phyloP scores from a whole-genome alignment of 1,140 invertebrate species.

The Hetaerina americana region DNA sequence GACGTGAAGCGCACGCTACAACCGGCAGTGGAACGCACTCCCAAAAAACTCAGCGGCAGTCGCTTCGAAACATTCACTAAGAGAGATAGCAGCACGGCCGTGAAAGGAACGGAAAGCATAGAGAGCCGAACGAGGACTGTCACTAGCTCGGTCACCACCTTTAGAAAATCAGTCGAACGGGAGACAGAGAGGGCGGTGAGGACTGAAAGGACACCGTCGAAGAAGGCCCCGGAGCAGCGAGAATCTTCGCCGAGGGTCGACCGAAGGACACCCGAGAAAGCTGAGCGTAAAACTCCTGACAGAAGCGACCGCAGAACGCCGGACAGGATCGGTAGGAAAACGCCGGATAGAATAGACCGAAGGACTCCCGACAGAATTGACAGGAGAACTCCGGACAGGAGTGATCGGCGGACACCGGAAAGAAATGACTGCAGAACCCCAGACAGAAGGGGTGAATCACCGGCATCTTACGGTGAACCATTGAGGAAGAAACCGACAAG shows the following conservation, averaged over 20 bases:
- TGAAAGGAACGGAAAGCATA: not conserved
- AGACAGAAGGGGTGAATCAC: not conserved
- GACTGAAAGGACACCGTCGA: not conserved
- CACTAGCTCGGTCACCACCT: not conserved
- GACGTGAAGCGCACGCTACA: not conserved
- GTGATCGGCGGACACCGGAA: not conserved
- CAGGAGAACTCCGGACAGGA: not conserved
- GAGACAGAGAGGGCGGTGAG: not conserved
- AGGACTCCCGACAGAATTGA: not conserved
- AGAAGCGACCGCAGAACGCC: not conserved
- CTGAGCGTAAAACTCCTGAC: not conserved
- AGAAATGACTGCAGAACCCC: not conserved
- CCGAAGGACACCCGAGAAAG: not conserved
- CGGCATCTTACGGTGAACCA: not conserved
- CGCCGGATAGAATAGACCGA: not conserved
- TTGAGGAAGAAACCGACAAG: not conserved
- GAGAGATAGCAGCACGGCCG: not conserved
- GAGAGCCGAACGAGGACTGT: not conserved
- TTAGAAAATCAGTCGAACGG: not conserved
- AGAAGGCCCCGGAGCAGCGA: not conserved
- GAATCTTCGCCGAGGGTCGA: not conserved
- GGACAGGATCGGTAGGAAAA: not conserved
- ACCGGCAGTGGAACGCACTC: not conserved
- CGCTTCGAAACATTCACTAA: not conserved
- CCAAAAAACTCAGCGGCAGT: not conserved